Evolutionary conservation across 2,797 vertebrate species (phyloP).

Genomic region (Tapera naevia): DNA sequence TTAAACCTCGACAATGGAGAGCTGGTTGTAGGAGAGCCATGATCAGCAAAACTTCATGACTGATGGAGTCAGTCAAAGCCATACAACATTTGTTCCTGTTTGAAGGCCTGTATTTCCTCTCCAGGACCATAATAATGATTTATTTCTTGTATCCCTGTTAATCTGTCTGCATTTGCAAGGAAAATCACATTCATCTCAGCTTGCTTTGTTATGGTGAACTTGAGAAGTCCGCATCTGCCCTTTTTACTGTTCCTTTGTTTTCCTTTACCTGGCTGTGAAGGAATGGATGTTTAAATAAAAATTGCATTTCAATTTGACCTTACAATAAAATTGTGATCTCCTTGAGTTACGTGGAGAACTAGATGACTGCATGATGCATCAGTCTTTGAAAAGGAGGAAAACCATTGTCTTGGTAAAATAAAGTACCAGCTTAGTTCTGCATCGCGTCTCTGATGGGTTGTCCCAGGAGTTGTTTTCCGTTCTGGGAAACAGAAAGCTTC

Average conservation of each 20-base stretch:
- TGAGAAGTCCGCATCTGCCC: background rate
- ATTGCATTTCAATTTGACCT: background rate
- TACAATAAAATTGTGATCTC: background rate
- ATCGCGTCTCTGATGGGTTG: fast-evolving
- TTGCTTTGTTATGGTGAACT: background rate
- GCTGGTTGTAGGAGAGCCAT: background rate
- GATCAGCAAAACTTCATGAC: conserved; percentile 25
- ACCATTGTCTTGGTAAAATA: background rate
- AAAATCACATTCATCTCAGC: background rate
- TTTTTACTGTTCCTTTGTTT: conserved; percentile 35
- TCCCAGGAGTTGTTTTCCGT: background rate
- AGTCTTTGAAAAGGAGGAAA: background rate
- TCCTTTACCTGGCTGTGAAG: background rate
- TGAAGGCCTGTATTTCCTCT: background rate
- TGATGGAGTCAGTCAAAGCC: background rate
- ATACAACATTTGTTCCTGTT: background rate
- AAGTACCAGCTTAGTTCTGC: background rate
- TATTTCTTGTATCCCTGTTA: background rate
- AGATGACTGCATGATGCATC: background rate
- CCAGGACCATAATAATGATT: background rate
- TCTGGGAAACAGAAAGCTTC: background rate
- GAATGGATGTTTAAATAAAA: background rate
- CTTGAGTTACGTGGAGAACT: background rate
- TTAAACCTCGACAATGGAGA: conserved; percentile 7
- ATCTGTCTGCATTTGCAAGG: background rate